Evolutionary conservation across 1,140 invertebrate genomes (phyloP).

Genomic region (Hetaerina americana): DNA sequence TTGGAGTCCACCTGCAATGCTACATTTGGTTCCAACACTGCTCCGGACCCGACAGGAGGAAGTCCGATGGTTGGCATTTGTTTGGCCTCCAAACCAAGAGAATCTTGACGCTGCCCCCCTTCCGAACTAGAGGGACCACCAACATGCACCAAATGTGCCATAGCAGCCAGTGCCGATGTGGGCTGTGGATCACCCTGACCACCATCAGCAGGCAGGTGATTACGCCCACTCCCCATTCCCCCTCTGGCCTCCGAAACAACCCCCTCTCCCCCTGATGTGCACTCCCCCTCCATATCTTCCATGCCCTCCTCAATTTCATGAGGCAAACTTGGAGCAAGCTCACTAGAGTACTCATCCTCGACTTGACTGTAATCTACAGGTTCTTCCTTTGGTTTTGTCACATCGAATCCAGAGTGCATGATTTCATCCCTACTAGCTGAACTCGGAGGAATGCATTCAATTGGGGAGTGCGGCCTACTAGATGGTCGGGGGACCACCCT

Average conservation of each 20-base stretch:
- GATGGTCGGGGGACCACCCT: background rate
- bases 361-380: constrained; percentile 8
- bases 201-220: background rate
- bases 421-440: background rate
- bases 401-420: background rate
- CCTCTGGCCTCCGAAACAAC: background rate
- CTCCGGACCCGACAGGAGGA: background rate
- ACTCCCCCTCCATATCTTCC: background rate
- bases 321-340: background rate
- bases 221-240: background rate
- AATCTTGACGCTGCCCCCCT: background rate
- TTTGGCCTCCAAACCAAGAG: background rate
- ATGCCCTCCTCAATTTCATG: background rate
- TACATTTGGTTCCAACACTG: background rate
- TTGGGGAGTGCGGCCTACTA: background rate
- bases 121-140: background rate
- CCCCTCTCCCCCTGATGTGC: background rate
- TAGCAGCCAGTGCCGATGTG: background rate
- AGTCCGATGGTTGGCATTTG: background rate
- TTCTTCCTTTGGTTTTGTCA: constrained; percentile 10
- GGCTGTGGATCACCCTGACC: background rate
- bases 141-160: background rate
- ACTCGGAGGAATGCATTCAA: background rate
- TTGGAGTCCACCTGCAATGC: background rate
- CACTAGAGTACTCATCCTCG: background rate